A percentile compares a stretch with the other conserved stretches of the same genome.
Conservation (phyloP, 2,113 vertebrate genomes). For the Apistogramma diplotaenia region DNA sequence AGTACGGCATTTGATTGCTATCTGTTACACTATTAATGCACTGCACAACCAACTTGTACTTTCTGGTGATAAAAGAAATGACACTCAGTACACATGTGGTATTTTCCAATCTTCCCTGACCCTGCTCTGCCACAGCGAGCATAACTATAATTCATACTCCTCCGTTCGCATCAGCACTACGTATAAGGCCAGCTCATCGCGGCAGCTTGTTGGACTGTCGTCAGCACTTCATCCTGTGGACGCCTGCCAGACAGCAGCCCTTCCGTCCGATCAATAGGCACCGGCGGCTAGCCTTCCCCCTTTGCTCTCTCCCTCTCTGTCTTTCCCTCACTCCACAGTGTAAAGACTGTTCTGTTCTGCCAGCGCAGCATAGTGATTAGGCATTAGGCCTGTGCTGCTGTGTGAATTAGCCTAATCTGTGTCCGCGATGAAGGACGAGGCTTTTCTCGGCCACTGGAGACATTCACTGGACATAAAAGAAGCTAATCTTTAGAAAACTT, state of each 20-base stretch:
- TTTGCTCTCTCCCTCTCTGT: constrained; percentile 37
- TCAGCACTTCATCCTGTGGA: constrained; percentile 75
- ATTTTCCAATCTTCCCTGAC: constrained; percentile 26
- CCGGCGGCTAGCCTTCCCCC: constrained; percentile 64
- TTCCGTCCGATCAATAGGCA: constrained; percentile 68
- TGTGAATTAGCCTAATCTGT: constrained; percentile 75
- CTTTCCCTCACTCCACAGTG: constrained; percentile 34
- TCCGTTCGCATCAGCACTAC: constrained; percentile 51
- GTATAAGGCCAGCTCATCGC: constrained; percentile 55
- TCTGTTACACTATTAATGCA: background rate
- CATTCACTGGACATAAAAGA: constrained; percentile 63
- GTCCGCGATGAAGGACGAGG: constrained; percentile 71
- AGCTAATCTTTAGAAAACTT: constrained; percentile 68
- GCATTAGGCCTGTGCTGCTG: constrained; percentile 66
- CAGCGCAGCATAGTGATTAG: constrained; percentile 70
- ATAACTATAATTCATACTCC: constrained; percentile 51
- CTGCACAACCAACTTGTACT: background rate
- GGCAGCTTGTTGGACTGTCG: constrained; percentile 65
- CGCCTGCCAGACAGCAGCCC: constrained; percentile 58
- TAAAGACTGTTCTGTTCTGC: constrained; percentile 69
- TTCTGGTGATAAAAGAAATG: background rate
- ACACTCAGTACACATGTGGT: background rate
- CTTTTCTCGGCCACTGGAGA: constrained; percentile 68
- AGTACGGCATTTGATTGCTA: background rate
- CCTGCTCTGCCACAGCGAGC: constrained; percentile 13